These are phyloP conservation scores for Oryzias curvinotus DNA, from an alignment of 2,113 vertebrate genomes.

Conservation along the genomic window DNA sequence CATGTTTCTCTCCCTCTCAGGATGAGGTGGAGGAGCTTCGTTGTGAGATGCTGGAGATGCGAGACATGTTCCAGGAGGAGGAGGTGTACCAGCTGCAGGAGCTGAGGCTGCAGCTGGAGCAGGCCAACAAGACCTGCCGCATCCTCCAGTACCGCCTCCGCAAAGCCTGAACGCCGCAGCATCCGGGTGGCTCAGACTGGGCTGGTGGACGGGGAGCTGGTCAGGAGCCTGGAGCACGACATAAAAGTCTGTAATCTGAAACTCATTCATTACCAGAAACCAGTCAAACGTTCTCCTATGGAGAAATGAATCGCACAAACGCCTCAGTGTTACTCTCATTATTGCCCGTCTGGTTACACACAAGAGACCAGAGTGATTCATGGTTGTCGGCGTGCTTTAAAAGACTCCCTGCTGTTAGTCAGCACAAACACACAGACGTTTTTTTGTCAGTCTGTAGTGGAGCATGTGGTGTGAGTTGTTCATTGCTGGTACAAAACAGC, in stretches of 20 bases:
- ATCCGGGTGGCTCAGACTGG: slow-evolving; percentile 92
- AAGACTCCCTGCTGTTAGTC: slow-evolving; percentile 44
- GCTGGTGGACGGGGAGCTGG: slow-evolving; percentile 92
- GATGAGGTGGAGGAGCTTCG: slow-evolving; percentile 96
- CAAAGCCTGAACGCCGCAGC: slow-evolving; percentile 93
- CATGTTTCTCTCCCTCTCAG: slow-evolving; percentile 49
- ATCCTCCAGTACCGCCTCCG: slow-evolving; percentile 97
- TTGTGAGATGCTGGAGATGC: slow-evolving; percentile 97
- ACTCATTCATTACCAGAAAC: neutral
- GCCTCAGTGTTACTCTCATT: slow-evolving; percentile 20
- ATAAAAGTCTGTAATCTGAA: slow-evolving; percentile 84
- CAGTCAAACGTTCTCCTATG: slow-evolving; percentile 18
- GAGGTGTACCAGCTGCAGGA: slow-evolving; percentile 93
- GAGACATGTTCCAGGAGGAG: slow-evolving; percentile 96
- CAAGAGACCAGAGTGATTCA: slow-evolving; percentile 50
- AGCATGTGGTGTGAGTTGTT: slow-evolving; percentile 53
- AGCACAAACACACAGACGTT: slow-evolving; percentile 37
- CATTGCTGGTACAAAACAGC: slow-evolving; percentile 19
- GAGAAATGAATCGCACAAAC: neutral
- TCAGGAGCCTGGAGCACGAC: slow-evolving; percentile 91
- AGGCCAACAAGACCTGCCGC: slow-evolving; percentile 92
- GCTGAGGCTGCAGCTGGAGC: slow-evolving; percentile 91
- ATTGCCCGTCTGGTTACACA: slow-evolving; percentile 15
- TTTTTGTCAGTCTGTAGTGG: slow-evolving; percentile 34
- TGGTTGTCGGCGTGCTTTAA: slow-evolving; percentile 21